These are phyloP conservation scores for Caradrina kadenii DNA, from an alignment of 2,888 invertebrate species.

Conservation along the genomic window DNA sequence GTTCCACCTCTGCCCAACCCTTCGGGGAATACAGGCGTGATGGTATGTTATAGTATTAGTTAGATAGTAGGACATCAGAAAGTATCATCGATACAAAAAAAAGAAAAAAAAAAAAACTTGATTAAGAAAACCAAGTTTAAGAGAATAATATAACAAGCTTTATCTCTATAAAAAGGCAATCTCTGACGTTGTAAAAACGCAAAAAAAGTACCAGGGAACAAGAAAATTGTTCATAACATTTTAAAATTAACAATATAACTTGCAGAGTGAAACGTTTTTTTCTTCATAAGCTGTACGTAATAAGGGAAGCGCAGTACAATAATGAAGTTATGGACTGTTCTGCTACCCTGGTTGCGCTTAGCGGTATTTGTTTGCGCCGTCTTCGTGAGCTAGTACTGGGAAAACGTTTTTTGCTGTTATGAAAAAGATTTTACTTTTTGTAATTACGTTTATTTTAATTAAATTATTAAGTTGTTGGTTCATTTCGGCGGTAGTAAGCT, in stretches of 20 bases:
- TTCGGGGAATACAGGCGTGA: too few relatives aligned
- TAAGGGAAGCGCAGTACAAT: constrained; percentile 35
- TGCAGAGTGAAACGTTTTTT: constrained; percentile 28
- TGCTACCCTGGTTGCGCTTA: constrained; percentile 7
- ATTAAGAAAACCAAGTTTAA: neutral
- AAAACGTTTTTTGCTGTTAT: neutral
- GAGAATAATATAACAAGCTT: neutral
- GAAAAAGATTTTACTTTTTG: neutral
- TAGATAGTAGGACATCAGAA: too few relatives aligned
- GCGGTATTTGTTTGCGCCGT: constrained; percentile 45
- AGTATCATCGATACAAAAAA: too few relatives aligned
- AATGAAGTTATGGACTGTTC: constrained; percentile 48
- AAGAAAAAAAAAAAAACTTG: neutral
- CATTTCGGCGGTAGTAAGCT: too few relatives aligned
- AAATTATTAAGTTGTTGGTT: too few relatives aligned
- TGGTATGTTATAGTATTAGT: too few relatives aligned
- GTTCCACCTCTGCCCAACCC: too few relatives aligned
- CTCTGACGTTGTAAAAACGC: neutral
- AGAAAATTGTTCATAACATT: constrained; percentile 49
- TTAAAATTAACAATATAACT: constrained; percentile 55
- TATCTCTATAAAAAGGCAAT: neutral
- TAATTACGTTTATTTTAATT: too few relatives aligned
- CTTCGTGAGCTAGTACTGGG: constrained; percentile 23
- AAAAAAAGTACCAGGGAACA: constrained; percentile 18
- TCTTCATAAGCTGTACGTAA: constrained; percentile 45